Evolutionary conservation across 2,113 vertebrate species (phyloP).

Genomic region (Oryzias javanicus): DNA sequence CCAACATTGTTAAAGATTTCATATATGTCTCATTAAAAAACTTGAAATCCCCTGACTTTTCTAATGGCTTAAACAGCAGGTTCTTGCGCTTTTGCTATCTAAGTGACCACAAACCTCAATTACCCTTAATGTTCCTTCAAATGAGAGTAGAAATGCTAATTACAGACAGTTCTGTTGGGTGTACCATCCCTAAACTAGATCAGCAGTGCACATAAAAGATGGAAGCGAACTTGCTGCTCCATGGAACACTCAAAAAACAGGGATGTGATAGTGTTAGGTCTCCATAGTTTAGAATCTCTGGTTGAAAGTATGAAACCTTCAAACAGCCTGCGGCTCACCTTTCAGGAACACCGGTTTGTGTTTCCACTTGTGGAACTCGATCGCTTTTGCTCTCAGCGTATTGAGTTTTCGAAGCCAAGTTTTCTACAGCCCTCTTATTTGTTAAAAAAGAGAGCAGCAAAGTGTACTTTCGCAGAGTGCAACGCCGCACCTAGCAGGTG

Average conservation of each 20-base stretch:
- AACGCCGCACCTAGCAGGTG: slow-evolving; percentile 46
- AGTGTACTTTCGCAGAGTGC: slow-evolving; percentile 33
- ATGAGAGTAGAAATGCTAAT: slow-evolving; percentile 21
- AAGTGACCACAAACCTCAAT: slow-evolving; percentile 43
- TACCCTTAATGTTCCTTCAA: slow-evolving; percentile 34
- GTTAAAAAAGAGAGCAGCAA: slow-evolving; percentile 35
- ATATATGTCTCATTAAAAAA: too few relatives aligned
- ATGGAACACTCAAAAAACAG: background rate
- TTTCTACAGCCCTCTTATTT: slow-evolving; percentile 26
- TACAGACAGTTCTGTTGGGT: background rate
- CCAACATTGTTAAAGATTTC: too few relatives aligned
- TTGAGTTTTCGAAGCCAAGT: slow-evolving; percentile 30
- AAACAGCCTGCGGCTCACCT: slow-evolving; percentile 4
- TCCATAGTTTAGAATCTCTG: background rate
- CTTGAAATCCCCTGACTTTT: too few relatives aligned
- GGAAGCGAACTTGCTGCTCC: background rate
- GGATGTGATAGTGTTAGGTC: background rate
- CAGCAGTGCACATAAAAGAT: background rate
- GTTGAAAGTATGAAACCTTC: background rate
- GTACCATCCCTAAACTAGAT: background rate
- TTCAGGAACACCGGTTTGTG: slow-evolving; percentile 14
- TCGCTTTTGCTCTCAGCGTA: slow-evolving; percentile 22
- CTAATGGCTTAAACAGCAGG: background rate
- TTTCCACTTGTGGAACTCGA: slow-evolving; percentile 56
- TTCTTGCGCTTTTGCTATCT: slow-evolving; percentile 27